phyloP scores from a whole-genome alignment of 2,797 vertebrate species.

The Acanthurus lineatus region DNA sequence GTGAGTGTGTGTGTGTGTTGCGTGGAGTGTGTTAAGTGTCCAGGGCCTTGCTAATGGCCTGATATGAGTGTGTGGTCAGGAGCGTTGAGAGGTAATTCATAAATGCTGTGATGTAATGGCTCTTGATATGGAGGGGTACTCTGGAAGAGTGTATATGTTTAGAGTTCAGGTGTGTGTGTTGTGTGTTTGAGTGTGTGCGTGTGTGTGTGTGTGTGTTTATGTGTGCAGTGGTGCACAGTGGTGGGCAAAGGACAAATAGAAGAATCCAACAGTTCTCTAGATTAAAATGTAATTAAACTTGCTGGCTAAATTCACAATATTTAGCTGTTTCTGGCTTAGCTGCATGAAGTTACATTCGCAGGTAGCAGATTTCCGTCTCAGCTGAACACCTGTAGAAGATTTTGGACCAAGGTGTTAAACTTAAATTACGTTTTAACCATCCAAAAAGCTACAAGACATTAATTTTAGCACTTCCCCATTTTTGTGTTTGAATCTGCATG shows the following conservation, averaged over 20 bases:
- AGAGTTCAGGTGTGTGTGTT: slow-evolving; percentile 2
- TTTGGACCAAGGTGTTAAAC: neutral
- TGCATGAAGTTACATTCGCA: neutral
- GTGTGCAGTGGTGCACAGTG: neutral
- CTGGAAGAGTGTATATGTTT: slow-evolving; percentile 5
- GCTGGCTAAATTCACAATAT: too few relatives aligned
- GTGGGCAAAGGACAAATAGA: slow-evolving; percentile 1
- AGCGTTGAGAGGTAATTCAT: slow-evolving; percentile 43
- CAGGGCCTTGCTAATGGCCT: slow-evolving; percentile 60
- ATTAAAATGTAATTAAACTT: neutral
- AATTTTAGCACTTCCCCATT: neutral
- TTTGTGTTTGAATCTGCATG: neutral
- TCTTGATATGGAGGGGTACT: slow-evolving; percentile 42
- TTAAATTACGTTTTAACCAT: neutral
- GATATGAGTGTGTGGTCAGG: slow-evolving; percentile 37
- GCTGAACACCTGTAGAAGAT: neutral
- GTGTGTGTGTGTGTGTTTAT: slow-evolving; percentile 14
- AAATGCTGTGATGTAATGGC: slow-evolving; percentile 36
- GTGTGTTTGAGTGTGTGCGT: neutral
- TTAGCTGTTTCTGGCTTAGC: neutral
- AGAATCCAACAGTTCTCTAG: neutral
- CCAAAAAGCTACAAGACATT: neutral
- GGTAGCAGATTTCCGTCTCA: neutral
- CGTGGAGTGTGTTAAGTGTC: slow-evolving; percentile 58
- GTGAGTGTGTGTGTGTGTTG: slow-evolving; percentile 18